Evolutionary conservation across 2,888 invertebrate species (phyloP).

Genomic region (Loripinus fragilis): DNA sequence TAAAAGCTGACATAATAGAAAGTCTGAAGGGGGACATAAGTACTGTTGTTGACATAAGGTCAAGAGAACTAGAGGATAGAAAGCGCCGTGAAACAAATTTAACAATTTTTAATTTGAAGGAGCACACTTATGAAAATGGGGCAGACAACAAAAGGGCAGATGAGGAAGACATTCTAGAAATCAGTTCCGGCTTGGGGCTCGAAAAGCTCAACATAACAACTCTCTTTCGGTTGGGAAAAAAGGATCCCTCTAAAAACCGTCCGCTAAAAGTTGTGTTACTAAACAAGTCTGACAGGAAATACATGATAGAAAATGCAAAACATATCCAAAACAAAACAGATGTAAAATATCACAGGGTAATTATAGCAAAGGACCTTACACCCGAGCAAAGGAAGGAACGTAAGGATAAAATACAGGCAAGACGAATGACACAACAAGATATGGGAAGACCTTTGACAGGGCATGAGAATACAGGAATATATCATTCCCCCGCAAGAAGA

Average conservation of each 20-base stretch:
- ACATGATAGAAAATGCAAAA: constrained; percentile 1
- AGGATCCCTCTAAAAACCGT: not conserved
- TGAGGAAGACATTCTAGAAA: not conserved
- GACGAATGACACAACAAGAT: not conserved
- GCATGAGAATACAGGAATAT: not conserved
- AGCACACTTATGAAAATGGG: not conserved
- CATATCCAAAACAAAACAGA: not conserved
- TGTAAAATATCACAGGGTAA: not conserved
- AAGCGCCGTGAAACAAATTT: not conserved
- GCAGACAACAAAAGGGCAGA: not conserved
- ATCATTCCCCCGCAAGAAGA: not conserved
- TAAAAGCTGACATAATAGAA: not conserved
- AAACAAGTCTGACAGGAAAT: not conserved
- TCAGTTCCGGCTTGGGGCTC: not conserved
- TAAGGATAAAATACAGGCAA: not conserved
- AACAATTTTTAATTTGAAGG: not conserved
- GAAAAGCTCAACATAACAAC: not conserved
- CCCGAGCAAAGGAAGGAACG: constrained; percentile 2
- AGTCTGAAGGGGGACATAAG: not conserved
- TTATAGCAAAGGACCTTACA: too few relatives aligned
- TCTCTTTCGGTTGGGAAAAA: not conserved
- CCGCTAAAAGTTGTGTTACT: not conserved
- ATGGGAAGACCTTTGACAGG: not conserved
- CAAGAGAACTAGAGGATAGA: not conserved
- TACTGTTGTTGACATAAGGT: not conserved